Evolutionary conservation across 1,140 invertebrate genomes (phyloP).

Genomic region (Lordiphosa clarofinis): DNA sequence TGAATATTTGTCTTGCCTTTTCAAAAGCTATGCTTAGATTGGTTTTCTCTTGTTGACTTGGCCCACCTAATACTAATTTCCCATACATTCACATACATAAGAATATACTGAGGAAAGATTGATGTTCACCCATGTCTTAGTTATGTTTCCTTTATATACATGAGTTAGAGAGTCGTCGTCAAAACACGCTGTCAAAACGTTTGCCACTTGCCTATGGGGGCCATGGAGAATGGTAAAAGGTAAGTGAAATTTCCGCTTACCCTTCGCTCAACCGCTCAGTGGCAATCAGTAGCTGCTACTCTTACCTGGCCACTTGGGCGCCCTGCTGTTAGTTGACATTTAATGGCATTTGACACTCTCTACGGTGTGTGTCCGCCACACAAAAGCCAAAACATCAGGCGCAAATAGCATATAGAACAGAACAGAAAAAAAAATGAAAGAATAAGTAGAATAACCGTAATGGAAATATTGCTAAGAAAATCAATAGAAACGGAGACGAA

Average conservation of each 20-base stretch:
- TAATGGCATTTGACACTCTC: constrained; percentile 70
- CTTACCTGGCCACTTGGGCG: constrained; percentile 55
- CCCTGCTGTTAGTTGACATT: constrained; percentile 63
- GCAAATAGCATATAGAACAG: constrained; percentile 34
- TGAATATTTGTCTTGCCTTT: constrained; percentile 6
- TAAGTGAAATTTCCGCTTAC: constrained; percentile 59
- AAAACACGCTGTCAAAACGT: constrained; percentile 54
- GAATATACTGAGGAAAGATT: neutral
- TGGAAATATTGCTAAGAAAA: constrained; percentile 49
- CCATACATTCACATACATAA: constrained; percentile 6
- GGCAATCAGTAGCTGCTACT: constrained; percentile 63
- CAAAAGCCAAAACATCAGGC: constrained; percentile 48
- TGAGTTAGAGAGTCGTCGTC: constrained; percentile 20
- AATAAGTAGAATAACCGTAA: constrained; percentile 29
- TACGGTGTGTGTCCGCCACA: constrained; percentile 39
- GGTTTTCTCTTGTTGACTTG: constrained; percentile 10
- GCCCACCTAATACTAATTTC: constrained; percentile 4
- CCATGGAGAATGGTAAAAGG: constrained; percentile 29
- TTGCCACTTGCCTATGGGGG: constrained; percentile 51
- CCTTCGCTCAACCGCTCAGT: constrained; percentile 13
- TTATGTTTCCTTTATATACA: constrained; percentile 28
- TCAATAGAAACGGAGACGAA: constrained; percentile 41
- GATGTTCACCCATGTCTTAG: neutral
- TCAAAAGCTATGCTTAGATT: constrained; percentile 8
- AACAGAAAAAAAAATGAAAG: constrained; percentile 16